Conservation (phyloP, 2,113 vertebrate genomes). For the Tachysurus fulvidraco region DNA sequence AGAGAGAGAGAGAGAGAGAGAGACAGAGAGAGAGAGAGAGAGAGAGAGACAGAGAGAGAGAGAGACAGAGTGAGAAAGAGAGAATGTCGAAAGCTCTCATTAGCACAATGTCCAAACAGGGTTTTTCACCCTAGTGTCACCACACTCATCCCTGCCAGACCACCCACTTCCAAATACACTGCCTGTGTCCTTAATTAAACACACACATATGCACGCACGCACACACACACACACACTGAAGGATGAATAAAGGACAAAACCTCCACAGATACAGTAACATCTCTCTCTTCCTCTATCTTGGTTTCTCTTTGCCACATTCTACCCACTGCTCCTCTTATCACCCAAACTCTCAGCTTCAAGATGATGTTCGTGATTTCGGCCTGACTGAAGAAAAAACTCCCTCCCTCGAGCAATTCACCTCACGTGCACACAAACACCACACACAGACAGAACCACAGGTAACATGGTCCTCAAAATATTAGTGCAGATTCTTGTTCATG, state of each 20-base stretch:
- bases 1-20: neutral
- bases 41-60: neutral
- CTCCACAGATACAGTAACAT: constrained; percentile 13
- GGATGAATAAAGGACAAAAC: constrained; percentile 40
- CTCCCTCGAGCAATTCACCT: neutral
- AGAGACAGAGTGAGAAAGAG: neutral
- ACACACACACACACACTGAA: neutral
- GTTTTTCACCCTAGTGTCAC: constrained; percentile 34
- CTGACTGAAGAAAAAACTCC: constrained; percentile 50
- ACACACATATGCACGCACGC: neutral
- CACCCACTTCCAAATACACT: constrained; percentile 19
- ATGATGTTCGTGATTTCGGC: constrained; percentile 64
- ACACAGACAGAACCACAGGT: neutral
- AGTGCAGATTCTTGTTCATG: neutral
- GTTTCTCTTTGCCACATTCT: neutral
- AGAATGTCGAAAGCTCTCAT: constrained; percentile 37
- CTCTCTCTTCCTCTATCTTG: neutral
- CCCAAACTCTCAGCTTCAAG: constrained; percentile 20
- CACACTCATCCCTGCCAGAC: constrained; percentile 27
- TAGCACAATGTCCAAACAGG: constrained; percentile 44
- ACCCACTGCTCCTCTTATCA: constrained; percentile 5
- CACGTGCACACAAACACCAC: neutral
- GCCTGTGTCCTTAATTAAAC: constrained; percentile 42
- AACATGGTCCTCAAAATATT: neutral
- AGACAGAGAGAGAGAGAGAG: neutral